These are phyloP conservation scores for Phyllotreta cruciferae DNA, from an alignment of 2,888 invertebrate genomes.

Conservation along the genomic window DNA sequence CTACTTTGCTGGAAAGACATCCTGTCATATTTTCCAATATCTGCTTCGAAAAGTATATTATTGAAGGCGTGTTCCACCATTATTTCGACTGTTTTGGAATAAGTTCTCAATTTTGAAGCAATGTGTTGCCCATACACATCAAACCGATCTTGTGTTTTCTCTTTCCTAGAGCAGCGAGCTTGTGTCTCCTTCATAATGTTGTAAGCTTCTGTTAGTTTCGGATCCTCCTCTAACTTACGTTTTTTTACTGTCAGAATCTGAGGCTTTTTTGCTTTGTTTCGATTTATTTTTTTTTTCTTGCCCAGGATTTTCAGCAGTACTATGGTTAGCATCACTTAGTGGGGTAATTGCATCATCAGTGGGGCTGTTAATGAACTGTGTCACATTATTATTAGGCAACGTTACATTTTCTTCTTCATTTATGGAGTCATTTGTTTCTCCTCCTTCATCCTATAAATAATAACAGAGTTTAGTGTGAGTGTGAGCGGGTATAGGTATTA, in stretches of 20 bases:
- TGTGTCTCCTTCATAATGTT: background rate
- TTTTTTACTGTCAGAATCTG: no score
- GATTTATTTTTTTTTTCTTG: no score
- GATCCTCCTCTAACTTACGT: no score
- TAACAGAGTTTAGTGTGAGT: background rate
- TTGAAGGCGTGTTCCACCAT: background rate
- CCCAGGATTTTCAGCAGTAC: background rate
- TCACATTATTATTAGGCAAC: background rate
- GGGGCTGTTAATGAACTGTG: background rate
- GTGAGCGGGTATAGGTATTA: background rate
- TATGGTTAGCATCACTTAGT: background rate
- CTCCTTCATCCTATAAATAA: background rate
- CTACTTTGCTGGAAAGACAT: background rate
- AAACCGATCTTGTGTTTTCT: conserved; percentile 1
- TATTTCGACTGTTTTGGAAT: background rate
- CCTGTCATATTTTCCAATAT: background rate
- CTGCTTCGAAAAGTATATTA: background rate
- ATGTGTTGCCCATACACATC: background rate
- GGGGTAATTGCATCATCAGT: background rate
- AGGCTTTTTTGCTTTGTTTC: background rate
- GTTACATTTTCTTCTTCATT: background rate
- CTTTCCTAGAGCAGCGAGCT: background rate
- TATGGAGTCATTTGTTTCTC: background rate
- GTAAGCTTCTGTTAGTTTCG: background rate
- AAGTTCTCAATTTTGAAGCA: background rate